Conservation (phyloP, 2,113 vertebrate species). For the Cygnus buccinator region DNA sequence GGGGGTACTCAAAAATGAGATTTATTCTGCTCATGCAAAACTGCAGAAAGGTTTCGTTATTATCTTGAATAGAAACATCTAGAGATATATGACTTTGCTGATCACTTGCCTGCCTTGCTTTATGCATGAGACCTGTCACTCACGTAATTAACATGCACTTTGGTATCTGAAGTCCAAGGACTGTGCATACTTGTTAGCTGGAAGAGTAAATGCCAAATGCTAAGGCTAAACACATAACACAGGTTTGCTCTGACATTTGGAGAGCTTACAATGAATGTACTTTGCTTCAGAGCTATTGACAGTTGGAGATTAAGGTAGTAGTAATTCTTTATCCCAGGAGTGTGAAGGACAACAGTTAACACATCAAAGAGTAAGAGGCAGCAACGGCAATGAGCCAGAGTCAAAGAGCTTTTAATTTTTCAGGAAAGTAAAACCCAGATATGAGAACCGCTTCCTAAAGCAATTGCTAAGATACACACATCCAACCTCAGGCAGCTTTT, state of each 20-base stretch:
- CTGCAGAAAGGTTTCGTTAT: background rate
- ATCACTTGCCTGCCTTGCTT: background rate
- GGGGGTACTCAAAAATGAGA: background rate
- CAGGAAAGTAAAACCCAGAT: background rate
- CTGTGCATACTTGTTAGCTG: slow-evolving; percentile 70
- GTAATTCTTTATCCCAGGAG: slow-evolving; percentile 74
- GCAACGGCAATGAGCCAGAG: background rate
- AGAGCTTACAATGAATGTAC: slow-evolving; percentile 83
- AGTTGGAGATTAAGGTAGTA: slow-evolving; percentile 81
- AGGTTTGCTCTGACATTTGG: slow-evolving; percentile 83
- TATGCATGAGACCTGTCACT: slow-evolving; percentile 13
- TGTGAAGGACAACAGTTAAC: slow-evolving; percentile 75
- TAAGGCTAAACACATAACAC: slow-evolving; percentile 71
- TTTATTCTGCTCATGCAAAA: background rate
- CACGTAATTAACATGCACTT: slow-evolving; percentile 74
- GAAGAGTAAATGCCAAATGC: slow-evolving; percentile 83
- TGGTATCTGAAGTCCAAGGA: slow-evolving; percentile 65
- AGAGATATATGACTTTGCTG: background rate
- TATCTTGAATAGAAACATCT: background rate
- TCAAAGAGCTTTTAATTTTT: slow-evolving; percentile 52
- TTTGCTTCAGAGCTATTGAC: slow-evolving; percentile 84
- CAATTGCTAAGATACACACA: fast-evolving
- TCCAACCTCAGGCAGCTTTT: background rate
- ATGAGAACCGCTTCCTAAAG: background rate
- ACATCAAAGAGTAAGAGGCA: slow-evolving; percentile 66